A percentile compares a stretch with the other conserved stretches of the same genome.
phyloP scores from a whole-genome alignment of 1,140 invertebrate species.

The Drosophila orosa region DNA sequence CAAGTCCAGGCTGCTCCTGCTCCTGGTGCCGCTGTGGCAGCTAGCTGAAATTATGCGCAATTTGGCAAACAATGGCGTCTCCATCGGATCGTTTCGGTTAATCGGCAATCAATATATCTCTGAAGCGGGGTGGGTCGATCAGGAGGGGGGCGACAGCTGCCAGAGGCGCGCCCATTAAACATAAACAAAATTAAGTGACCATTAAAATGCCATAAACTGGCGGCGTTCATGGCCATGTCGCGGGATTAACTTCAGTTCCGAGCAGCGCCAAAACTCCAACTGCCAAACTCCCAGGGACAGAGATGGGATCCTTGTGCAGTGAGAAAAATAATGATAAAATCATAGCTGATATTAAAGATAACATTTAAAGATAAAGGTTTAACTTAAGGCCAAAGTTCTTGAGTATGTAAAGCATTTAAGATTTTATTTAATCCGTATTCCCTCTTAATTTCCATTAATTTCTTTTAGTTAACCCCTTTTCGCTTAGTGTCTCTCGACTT shows the following conservation, averaged over 20 bases:
- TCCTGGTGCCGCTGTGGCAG: constrained; percentile 16
- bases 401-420: no score
- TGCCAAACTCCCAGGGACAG: neutral
- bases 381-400: neutral
- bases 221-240: constrained; percentile 74
- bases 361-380: neutral
- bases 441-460: no score
- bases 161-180: constrained; percentile 79
- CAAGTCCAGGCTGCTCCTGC: neutral
- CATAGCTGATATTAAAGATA: no score
- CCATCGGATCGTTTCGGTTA: constrained; percentile 63
- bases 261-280: constrained; percentile 14
- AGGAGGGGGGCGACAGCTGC: constrained; percentile 50
- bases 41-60: constrained; percentile 72
- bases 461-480: neutral
- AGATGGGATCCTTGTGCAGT: constrained; percentile 23
- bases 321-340: neutral
- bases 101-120: constrained; percentile 79
- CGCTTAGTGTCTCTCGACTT: neutral
- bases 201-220: constrained; percentile 84
- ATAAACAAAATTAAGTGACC: constrained; percentile 85
- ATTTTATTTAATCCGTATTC: no score
- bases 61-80: constrained; percentile 71
- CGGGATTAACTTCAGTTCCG: constrained; percentile 57
- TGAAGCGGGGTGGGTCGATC: constrained; percentile 9